Evolutionary conservation across 2,797 vertebrate species (phyloP), one percentile per base, ranked within the genome.

Genomic region (Trematomus bernacchii): DNA sequence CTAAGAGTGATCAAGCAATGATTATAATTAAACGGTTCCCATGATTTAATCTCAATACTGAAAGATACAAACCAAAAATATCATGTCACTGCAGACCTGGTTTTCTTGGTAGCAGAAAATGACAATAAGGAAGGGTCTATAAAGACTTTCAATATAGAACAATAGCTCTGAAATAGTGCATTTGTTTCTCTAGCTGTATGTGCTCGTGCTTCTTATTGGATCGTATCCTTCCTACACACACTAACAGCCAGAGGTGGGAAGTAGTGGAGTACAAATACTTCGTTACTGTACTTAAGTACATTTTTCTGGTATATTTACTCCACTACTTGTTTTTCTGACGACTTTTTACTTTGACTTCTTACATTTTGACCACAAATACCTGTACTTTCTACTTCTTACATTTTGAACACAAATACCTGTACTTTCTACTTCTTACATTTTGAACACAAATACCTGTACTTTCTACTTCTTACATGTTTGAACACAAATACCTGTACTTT

Each of bases 1-100:
- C 12, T 73, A 54, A 64, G 63, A 67, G 58, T 57, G 13, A 84
- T 57, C 10, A 69, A 53, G 44, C n/a, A 72, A 67, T 80, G 10
- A 84, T 30, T 66, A 10, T 65, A 67, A 84, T 80, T 63, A 73
- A 61, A 67, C 19, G 2, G 30, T n/a, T 54, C 23, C 11, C 61
- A 59, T 40, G 3, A 10, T 67, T 55, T 50, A 30, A 52, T 54
- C 67, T 43, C 13, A n/a, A 55, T 44, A 43, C 55, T 68, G 27
- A 61, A 4, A 68, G 59, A 71, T 10, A 54, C 8, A 40, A 57
- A 42, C 33, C 40, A 6, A 33, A 19, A 4, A 14, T 0, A 54
- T 16, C 33, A 10, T 1, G 2, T 3, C 30, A 11, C 3, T 43
- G 13, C 55, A 47, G 21, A 53, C 3, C 8, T 0, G n/a, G 8